Evolutionary conservation across 2,888 invertebrate species (phyloP).

Genomic region (Zaprionus obscuricornis): DNA sequence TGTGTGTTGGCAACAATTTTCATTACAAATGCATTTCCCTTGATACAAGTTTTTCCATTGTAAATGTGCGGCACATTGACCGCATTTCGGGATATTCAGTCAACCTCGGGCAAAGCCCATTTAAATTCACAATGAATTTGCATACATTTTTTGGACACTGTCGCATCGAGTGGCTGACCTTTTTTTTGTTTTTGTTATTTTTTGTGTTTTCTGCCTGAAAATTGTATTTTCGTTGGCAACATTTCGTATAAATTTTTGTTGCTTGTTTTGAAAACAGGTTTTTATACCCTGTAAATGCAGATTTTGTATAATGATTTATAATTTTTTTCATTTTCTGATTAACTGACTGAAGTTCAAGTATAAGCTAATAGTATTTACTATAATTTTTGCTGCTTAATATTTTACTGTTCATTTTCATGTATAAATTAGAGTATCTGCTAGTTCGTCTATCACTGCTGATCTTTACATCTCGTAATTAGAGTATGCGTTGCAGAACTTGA

Average conservation of each 20-base stretch:
- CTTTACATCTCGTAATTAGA: too few relatives aligned
- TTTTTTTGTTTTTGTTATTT: slow-evolving; percentile 5
- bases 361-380: too few relatives aligned
- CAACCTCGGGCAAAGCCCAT: slow-evolving; percentile 32
- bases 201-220: slow-evolving; percentile 5
- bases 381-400: too few relatives aligned
- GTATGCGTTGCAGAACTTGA: slow-evolving; percentile 26
- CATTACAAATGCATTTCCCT: slow-evolving; percentile 71
- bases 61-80: slow-evolving; percentile 59
- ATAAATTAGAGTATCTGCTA: too few relatives aligned
- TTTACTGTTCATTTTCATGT: too few relatives aligned
- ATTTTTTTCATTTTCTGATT: too few relatives aligned
- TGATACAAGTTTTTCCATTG: slow-evolving; percentile 5
- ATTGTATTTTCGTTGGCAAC: slow-evolving; percentile 26
- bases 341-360: too few relatives aligned
- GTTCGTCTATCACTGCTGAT: too few relatives aligned
- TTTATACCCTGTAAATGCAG: slow-evolving; percentile 15
- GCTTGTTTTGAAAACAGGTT: too few relatives aligned
- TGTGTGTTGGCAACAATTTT: slow-evolving; percentile 55
- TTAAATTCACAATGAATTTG: slow-evolving; percentile 73
- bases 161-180: slow-evolving; percentile 8
- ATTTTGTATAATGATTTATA: too few relatives aligned
- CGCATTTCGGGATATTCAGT: slow-evolving; percentile 58
- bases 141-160: slow-evolving; percentile 54
- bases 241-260: slow-evolving; percentile 21